phyloP scores from a whole-genome alignment of 2,113 vertebrate genomes.

The Aepyceros melampus region DNA sequence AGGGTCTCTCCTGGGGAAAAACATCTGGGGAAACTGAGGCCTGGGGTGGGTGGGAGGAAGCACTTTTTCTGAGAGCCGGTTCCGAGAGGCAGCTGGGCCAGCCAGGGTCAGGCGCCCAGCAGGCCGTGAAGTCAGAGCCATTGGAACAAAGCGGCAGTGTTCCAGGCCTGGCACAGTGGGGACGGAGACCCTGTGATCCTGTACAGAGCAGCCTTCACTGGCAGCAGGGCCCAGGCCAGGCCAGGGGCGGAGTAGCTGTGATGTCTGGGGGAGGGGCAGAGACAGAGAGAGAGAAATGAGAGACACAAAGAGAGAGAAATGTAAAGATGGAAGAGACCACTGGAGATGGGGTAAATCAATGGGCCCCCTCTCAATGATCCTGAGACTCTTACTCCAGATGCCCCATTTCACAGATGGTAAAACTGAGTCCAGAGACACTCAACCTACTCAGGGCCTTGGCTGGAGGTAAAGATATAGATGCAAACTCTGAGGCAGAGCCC shows the following conservation, averaged over 20 bases:
- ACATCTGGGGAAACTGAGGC: neutral
- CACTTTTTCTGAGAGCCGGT: neutral
- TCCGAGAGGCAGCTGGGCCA: neutral
- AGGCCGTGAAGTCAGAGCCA: conserved; percentile 46
- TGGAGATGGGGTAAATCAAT: neutral
- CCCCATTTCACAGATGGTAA: neutral
- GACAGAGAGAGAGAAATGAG: neutral
- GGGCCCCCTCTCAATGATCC: neutral
- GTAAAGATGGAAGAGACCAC: neutral
- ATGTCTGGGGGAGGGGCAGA: neutral
- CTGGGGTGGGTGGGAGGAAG: no score
- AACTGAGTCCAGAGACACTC: neutral
- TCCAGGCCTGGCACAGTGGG: conserved; percentile 18
- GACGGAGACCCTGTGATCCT: neutral
- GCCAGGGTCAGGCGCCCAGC: neutral
- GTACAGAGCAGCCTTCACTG: neutral
- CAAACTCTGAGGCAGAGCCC: neutral
- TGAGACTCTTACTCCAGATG: neutral
- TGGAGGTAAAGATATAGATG: neutral
- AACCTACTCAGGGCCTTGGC: neutral
- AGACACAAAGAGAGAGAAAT: neutral
- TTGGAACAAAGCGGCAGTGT: conserved; percentile 57
- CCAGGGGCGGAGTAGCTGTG: neutral
- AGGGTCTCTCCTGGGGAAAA: neutral
- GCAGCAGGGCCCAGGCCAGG: neutral